Percentiles rank a stretch among this genome's conserved stretches.
Evolutionary conservation across 2,888 invertebrate species (phyloP).

Genomic region (Drosophila vallismaia): DNA sequence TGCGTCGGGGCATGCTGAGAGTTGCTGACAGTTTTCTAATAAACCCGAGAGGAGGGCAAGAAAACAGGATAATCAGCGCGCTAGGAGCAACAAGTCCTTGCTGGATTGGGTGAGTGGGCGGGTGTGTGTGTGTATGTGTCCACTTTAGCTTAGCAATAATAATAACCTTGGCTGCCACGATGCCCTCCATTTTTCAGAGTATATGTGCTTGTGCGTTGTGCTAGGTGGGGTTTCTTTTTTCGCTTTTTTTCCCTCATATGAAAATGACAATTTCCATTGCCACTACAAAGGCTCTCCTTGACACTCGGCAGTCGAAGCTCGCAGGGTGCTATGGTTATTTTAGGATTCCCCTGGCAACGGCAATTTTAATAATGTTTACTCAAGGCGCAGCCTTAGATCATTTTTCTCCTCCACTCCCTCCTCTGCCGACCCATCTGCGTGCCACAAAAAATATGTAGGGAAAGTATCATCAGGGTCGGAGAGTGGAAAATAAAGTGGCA

Average conservation of each 20-base stretch:
- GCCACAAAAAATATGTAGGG: slow-evolving; percentile 46
- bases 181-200: slow-evolving; percentile 66
- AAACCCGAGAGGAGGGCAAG: slow-evolving; percentile 59
- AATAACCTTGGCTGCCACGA: slow-evolving; percentile 74
- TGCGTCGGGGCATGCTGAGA: slow-evolving; percentile 68
- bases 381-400: slow-evolving; percentile 56
- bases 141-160: slow-evolving; percentile 74
- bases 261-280: slow-evolving; percentile 76
- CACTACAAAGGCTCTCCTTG: slow-evolving; percentile 42
- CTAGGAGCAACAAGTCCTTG: slow-evolving; percentile 63
- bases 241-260: slow-evolving; percentile 56
- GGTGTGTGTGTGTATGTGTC: slow-evolving; percentile 40
- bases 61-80: slow-evolving; percentile 72
- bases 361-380: slow-evolving; percentile 80
- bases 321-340: slow-evolving; percentile 59
- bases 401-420: slow-evolving; percentile 13
- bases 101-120: slow-evolving; percentile 2
- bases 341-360: slow-evolving; percentile 70
- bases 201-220: slow-evolving; percentile 25
- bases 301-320: slow-evolving; percentile 41
- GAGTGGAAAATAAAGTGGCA: slow-evolving; percentile 12
- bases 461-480: slow-evolving; percentile 8
- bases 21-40: slow-evolving; percentile 78
- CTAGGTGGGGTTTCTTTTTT: slow-evolving; percentile 6
- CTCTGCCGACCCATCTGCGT: slow-evolving; percentile 13